A percentile compares a stretch with the other conserved stretches of the same genome.
Evolutionary conservation across 2,113 vertebrate genomes (phyloP).

Genomic region (Mastomys coucha): DNA sequence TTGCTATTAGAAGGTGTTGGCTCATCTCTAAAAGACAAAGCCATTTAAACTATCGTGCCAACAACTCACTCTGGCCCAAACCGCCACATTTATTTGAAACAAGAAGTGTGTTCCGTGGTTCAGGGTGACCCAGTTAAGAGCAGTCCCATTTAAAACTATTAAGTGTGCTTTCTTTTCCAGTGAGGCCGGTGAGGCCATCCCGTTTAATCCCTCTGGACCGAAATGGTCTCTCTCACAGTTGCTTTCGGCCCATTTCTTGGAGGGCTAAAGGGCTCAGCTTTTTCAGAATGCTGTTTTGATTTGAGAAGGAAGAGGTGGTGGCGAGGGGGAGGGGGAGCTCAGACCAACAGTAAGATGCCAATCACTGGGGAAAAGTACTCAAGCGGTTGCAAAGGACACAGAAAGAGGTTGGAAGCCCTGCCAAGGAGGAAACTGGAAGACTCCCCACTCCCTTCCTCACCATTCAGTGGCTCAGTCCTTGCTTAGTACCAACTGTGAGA

Average conservation of each 20-base stretch:
- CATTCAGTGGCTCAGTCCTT: background rate
- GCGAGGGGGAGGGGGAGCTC: background rate
- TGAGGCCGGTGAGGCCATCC: slow-evolving; percentile 74
- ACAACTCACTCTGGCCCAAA: slow-evolving; percentile 59
- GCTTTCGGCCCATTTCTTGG: slow-evolving; percentile 57
- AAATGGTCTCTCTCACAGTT: slow-evolving; percentile 45
- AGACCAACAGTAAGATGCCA: slow-evolving; percentile 28
- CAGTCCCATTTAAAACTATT: slow-evolving; percentile 69
- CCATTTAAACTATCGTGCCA: slow-evolving; percentile 34
- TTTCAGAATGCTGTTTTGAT: slow-evolving; percentile 51
- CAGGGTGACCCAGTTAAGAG: slow-evolving; percentile 71
- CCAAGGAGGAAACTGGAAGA: slow-evolving; percentile 54
- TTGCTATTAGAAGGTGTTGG: slow-evolving; percentile 53
- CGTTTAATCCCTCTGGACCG: slow-evolving; percentile 60
- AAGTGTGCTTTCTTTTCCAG: slow-evolving; percentile 71
- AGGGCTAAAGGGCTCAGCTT: background rate
- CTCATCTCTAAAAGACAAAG: slow-evolving; percentile 56
- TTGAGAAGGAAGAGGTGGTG: slow-evolving; percentile 6
- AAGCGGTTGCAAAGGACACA: slow-evolving; percentile 9
- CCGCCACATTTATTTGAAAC: slow-evolving; percentile 57
- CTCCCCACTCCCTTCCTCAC: slow-evolving; percentile 22
- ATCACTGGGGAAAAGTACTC: background rate
- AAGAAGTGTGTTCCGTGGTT: slow-evolving; percentile 51
- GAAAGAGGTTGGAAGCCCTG: background rate
- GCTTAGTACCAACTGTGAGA: slow-evolving; percentile 13